A percentile compares a stretch with the other conserved stretches of the same genome.
phyloP scores from a whole-genome alignment of 2,888 invertebrate species.

The Drosophila prostipennis region DNA sequence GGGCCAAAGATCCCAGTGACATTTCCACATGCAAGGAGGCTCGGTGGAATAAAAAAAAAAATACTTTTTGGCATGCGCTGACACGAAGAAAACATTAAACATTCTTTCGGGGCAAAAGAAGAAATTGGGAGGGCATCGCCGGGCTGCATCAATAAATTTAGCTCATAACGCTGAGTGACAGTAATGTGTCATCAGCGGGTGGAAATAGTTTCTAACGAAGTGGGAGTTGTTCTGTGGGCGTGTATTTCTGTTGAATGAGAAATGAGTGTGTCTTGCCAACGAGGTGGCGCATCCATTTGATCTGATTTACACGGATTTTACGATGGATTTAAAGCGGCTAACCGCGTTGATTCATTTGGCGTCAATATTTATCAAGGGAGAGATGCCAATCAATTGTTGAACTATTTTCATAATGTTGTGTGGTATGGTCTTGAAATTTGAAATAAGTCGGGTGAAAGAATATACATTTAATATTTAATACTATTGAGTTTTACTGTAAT shows the following conservation, averaged over 20 bases:
- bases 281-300: conserved; percentile 35
- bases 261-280: conserved; percentile 30
- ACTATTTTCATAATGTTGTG: not conserved
- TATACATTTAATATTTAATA: no score
- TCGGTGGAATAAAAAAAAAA: conserved; percentile 25
- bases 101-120: conserved; percentile 21
- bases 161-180: conserved; percentile 72
- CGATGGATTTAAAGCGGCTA: conserved; percentile 18
- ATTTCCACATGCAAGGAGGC: conserved; percentile 30
- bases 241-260: conserved; percentile 23
- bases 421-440: not conserved
- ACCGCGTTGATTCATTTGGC: conserved; percentile 4
- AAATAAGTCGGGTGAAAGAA: no score
- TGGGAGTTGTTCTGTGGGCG: conserved; percentile 30
- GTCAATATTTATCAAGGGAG: conserved; percentile 20
- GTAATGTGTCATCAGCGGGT: conserved; percentile 73
- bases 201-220: conserved; percentile 69
- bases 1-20: conserved; percentile 45
- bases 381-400: conserved; percentile 12
- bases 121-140: conserved; percentile 11
- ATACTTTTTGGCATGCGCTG: conserved; percentile 69
- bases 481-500: no score
- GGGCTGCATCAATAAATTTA: conserved; percentile 71
- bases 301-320: conserved; percentile 28
- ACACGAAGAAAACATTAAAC: conserved; percentile 69